phyloP scores from a whole-genome alignment of 2,888 invertebrate species.

The Conops quadrifasciatus region DNA sequence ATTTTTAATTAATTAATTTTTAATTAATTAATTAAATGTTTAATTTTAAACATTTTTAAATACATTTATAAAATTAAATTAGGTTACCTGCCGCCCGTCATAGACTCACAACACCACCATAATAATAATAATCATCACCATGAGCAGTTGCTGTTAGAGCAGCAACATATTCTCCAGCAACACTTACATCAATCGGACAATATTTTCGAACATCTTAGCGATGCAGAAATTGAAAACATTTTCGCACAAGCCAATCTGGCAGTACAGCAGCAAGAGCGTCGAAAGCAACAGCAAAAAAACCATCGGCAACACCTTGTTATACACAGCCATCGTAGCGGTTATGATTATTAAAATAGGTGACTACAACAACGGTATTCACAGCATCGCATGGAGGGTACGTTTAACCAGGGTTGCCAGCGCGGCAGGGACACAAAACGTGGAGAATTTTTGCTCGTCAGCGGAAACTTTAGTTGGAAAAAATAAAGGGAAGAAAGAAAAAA shows the following conservation, averaged over 20 bases:
- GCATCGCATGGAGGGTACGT: neutral
- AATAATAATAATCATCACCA: constrained; percentile 39
- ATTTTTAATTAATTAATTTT: neutral
- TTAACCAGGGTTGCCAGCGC: neutral
- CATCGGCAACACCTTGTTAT: constrained; percentile 30
- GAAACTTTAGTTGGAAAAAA: too few relatives aligned
- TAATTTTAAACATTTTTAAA: neutral
- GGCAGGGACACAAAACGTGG: neutral
- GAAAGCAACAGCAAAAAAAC: constrained; percentile 45
- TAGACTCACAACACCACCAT: constrained; percentile 39
- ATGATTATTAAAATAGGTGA: constrained; percentile 14
- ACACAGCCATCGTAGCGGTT: constrained; percentile 22
- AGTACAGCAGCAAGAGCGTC: constrained; percentile 49
- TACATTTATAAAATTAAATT: too few relatives aligned
- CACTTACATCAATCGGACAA: constrained; percentile 39
- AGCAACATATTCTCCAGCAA: constrained; percentile 40
- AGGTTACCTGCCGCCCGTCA: constrained; percentile 56
- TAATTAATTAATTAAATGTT: neutral
- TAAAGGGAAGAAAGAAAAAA: neutral
- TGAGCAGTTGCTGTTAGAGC: constrained; percentile 37
- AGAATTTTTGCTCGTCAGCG: neutral
- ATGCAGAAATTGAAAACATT: constrained; percentile 57
- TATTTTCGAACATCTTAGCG: constrained; percentile 56
- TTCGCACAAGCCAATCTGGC: constrained; percentile 57
- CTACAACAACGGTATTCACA: neutral